Evolutionary conservation across 1,140 invertebrate species (phyloP).

Genomic region (Patella vulgata): DNA sequence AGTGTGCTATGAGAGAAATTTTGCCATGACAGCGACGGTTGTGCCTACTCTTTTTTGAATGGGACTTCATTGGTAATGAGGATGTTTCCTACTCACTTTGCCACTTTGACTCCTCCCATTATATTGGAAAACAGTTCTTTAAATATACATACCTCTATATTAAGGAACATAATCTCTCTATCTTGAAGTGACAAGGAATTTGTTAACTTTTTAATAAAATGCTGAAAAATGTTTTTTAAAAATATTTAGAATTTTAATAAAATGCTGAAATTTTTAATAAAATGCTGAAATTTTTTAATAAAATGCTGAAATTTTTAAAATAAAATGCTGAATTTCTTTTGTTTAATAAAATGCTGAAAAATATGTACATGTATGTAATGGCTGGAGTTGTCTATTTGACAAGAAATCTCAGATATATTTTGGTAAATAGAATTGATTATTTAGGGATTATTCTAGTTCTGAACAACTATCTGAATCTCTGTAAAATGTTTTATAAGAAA

Average conservation of each 20-base stretch:
- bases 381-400: neutral
- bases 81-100: no score
- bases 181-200: constrained; percentile 76
- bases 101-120: no score
- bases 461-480: no score
- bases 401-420: no score
- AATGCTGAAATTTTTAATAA: constrained; percentile 65
- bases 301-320: constrained; percentile 9
- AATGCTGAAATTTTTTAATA: constrained; percentile 5
- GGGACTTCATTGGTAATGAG: no score
- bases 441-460: no score
- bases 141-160: constrained; percentile 83
- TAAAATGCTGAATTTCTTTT: neutral
- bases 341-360: neutral
- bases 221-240: constrained; percentile 57
- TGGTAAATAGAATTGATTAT: no score
- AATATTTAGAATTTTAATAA: constrained; percentile 71
- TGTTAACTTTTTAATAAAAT: neutral
- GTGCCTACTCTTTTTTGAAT: no score
- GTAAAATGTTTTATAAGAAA: no score
- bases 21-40: no score
- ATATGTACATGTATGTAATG: neutral
- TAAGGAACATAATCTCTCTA: constrained; percentile 83
- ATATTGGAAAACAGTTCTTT: no score
- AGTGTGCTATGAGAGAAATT: no score